Evolutionary conservation across 1,140 invertebrate species (phyloP).

Genomic region (Drosophila murphyi): DNA sequence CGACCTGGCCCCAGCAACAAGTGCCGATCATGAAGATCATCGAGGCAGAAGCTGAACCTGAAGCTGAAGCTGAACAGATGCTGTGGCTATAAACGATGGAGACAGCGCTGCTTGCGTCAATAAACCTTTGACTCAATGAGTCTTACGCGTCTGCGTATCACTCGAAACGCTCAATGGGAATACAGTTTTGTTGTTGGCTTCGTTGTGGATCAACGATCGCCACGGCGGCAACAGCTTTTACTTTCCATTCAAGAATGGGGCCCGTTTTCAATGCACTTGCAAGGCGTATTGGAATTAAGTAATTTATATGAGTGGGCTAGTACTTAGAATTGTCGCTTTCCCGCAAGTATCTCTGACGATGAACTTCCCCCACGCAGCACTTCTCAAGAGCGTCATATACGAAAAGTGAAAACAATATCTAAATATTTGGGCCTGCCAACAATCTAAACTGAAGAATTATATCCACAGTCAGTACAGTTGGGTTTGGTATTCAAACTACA

Average conservation of each 20-base stretch:
- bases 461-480: constrained; percentile 20
- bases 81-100: constrained; percentile 30
- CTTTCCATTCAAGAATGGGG: constrained; percentile 74
- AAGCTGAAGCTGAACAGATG: constrained; percentile 38
- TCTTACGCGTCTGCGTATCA: constrained; percentile 68
- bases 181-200: constrained; percentile 7
- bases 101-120: constrained; percentile 53
- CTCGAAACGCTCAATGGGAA: constrained; percentile 47
- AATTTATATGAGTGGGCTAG: constrained; percentile 33
- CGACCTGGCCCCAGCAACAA: constrained; percentile 64
- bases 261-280: constrained; percentile 22
- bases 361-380: constrained; percentile 54
- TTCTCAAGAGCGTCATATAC: constrained; percentile 31
- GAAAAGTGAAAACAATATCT: constrained; percentile 63
- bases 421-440: constrained; percentile 24
- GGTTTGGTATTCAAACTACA: constrained; percentile 10
- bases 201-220: constrained; percentile 48
- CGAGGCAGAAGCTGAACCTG: constrained; percentile 8
- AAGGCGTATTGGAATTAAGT: constrained; percentile 56
- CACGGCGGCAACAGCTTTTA: constrained; percentile 67
- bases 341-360: constrained; percentile 20
- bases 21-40: constrained; percentile 53
- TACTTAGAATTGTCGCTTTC: constrained; percentile 75
- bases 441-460: constrained; percentile 11
- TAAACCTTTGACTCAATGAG: constrained; percentile 76